These are phyloP conservation scores for Pterobdella sp. DNA, from an alignment of 2,888 invertebrate genomes.

Conservation along the genomic window DNA sequence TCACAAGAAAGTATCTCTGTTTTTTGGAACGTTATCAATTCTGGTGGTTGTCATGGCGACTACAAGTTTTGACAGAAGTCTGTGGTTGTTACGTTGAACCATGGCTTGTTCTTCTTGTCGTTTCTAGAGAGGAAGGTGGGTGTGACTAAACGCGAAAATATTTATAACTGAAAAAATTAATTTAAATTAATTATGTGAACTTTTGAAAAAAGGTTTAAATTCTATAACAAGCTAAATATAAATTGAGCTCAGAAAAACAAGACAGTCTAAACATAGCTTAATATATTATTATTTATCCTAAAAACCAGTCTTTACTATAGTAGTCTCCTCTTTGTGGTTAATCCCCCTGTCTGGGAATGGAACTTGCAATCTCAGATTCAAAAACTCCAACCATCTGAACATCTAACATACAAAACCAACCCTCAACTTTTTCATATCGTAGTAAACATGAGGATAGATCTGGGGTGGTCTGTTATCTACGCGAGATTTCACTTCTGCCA, in stretches of 20 bases:
- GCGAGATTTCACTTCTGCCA: constrained; percentile 22
- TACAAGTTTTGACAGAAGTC: constrained; percentile 25
- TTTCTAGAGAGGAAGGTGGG: too few species aligned
- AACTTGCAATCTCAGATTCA: not conserved
- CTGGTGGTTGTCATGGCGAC: constrained; percentile 28
- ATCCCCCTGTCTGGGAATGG: not conserved
- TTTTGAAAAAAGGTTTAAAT: not conserved
- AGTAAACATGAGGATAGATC: constrained; percentile 27
- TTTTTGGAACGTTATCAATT: constrained; percentile 23
- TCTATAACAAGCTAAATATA: not conserved
- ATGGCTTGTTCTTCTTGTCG: constrained; percentile 25
- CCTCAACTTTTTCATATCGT: constrained; percentile 29
- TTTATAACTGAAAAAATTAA: too few species aligned
- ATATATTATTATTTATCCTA: not conserved
- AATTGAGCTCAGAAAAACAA: not conserved
- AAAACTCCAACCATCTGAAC: not conserved
- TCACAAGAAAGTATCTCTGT: constrained; percentile 17
- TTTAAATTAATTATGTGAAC: not conserved
- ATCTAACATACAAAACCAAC: constrained; percentile 8
- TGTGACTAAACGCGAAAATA: too few species aligned
- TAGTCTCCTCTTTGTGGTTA: not conserved
- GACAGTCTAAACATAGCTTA: not conserved
- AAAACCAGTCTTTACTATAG: not conserved
- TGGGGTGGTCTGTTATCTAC: constrained; percentile 27
- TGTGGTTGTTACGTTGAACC: constrained; percentile 22